Percentiles rank a stretch among this genome's conserved stretches.
Conservation (phyloP, 2,797 vertebrate species). For the Oryzias dopingdopingensis region DNA sequence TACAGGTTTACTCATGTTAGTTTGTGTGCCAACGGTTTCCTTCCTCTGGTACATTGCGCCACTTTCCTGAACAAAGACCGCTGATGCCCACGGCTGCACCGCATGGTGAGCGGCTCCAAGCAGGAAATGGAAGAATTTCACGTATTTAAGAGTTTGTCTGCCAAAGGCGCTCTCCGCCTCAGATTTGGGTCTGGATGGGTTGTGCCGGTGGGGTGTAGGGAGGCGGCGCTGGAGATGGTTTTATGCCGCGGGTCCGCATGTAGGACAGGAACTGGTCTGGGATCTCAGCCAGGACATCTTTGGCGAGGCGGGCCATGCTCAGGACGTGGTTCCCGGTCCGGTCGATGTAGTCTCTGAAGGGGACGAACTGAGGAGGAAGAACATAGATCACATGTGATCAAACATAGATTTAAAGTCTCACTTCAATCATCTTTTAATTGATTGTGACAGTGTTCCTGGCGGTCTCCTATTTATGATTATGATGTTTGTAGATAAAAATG, state of each 20-base stretch:
- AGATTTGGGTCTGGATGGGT: constrained; percentile 92
- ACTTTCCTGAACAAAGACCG: constrained; percentile 62
- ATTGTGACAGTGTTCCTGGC: too few species aligned
- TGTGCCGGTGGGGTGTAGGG: constrained; percentile 89
- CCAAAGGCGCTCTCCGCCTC: constrained; percentile 52
- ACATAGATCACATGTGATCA: not conserved
- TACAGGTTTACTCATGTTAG: constrained; percentile 67
- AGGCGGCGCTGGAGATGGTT: constrained; percentile 90
- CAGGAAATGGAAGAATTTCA: constrained; percentile 61
- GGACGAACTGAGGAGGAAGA: constrained; percentile 84
- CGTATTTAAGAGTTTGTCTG: constrained; percentile 20
- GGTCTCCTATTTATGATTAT: too few species aligned
- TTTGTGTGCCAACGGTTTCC: constrained; percentile 39
- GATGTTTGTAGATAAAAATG: too few species aligned
- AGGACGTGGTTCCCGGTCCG: constrained; percentile 92
- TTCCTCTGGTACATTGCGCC: constrained; percentile 34
- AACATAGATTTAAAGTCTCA: not conserved
- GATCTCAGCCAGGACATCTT: constrained; percentile 94
- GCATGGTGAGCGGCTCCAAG: constrained; percentile 56
- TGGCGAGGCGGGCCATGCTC: constrained; percentile 95
- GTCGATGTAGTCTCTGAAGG: constrained; percentile 96
- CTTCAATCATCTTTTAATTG: too few species aligned
- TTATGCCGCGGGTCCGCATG: constrained; percentile 95
- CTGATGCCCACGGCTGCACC: constrained; percentile 37
- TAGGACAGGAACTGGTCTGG: constrained; percentile 98